Percentiles rank a stretch among this genome's conserved stretches.
These are phyloP conservation scores for Oligia latruncula DNA, from an alignment of 2,888 invertebrate genomes.

Conservation along the genomic window DNA sequence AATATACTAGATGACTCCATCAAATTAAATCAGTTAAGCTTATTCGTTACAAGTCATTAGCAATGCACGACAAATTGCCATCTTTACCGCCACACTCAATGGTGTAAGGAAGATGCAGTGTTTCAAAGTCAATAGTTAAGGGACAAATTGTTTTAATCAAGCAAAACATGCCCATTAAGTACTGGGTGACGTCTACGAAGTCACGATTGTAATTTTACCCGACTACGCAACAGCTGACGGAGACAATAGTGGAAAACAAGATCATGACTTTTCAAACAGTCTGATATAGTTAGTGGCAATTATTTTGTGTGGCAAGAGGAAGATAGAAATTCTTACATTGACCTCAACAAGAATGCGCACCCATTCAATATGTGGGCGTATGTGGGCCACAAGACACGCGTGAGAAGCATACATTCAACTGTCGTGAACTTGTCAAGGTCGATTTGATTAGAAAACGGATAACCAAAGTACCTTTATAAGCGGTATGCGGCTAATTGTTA, in stretches of 20 bases:
- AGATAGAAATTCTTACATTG: background rate
- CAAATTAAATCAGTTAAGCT: background rate
- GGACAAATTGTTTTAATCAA: too few relatives aligned
- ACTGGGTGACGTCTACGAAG: too few relatives aligned
- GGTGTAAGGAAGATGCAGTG: background rate
- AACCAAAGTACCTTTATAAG: slow-evolving; percentile 1
- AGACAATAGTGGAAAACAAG: too few relatives aligned
- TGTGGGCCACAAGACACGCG: background rate
- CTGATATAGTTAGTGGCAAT: too few relatives aligned
- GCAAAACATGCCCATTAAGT: too few relatives aligned
- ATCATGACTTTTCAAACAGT: too few relatives aligned
- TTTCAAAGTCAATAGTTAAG: background rate
- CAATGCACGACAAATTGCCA: background rate
- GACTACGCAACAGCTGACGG: too few relatives aligned
- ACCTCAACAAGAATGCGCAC: background rate
- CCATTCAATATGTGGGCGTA: background rate
- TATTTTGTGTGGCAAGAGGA: too few relatives aligned
- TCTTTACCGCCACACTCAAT: background rate
- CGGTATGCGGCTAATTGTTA: slow-evolving; percentile 36
- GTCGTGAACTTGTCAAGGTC: slow-evolving; percentile 23
- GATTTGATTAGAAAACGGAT: slow-evolving; percentile 29
- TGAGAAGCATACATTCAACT: slow-evolving; percentile 14
- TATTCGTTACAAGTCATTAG: background rate
- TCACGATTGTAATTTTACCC: too few relatives aligned
- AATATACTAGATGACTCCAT: background rate